Conservation (phyloP, 2,113 vertebrate genomes). For the Sphyrna mokarran region DNA sequence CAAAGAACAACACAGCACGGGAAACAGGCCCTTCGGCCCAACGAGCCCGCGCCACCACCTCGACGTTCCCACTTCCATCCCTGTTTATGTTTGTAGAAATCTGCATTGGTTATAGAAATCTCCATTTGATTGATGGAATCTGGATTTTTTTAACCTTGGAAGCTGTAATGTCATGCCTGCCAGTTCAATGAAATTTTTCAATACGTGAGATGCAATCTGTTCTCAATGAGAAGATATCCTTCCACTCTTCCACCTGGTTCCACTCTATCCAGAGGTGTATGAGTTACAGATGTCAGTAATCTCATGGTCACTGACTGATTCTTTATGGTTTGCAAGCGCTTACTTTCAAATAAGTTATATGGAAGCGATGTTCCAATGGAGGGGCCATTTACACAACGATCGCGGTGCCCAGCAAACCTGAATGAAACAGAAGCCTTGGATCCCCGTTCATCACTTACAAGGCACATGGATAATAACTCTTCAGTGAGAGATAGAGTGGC, state of each 20-base stretch:
- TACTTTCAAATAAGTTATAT: background rate
- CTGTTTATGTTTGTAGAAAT: too few species aligned
- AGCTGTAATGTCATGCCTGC: background rate
- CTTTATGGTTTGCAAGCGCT: background rate
- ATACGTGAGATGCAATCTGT: background rate
- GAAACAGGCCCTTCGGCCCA: too few species aligned
- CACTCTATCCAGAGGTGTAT: background rate
- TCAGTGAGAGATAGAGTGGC: background rate
- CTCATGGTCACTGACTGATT: background rate
- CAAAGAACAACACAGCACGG: too few species aligned
- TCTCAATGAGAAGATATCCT: background rate
- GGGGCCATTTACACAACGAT: background rate
- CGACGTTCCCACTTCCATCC: too few species aligned
- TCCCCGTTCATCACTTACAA: background rate
- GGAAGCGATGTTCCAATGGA: too few species aligned
- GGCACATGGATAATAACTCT: background rate
- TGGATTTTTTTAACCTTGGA: background rate
- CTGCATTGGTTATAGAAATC: too few species aligned
- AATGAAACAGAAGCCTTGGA: background rate
- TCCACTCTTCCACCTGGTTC: background rate
- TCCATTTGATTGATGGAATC: background rate
- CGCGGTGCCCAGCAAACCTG: background rate
- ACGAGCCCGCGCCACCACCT: too few species aligned
- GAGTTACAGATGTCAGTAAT: background rate
- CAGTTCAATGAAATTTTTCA: background rate